Conservation (phyloP, 2,888 invertebrate species). For the Hypsopygia costalis region DNA sequence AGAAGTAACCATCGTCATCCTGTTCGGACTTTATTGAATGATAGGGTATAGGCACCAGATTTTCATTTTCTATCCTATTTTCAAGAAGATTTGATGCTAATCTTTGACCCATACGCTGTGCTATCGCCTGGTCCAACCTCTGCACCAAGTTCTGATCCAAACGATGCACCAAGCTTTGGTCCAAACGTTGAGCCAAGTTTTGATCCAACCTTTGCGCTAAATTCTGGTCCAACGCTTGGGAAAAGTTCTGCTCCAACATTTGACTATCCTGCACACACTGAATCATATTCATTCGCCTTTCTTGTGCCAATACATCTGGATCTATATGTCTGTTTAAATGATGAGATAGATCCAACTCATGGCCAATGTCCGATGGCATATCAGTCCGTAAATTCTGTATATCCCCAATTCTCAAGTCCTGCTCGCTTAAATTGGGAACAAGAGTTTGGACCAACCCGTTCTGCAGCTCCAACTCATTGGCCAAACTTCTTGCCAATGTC, state of each 20-base stretch:
- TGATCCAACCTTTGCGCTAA: conserved; percentile 26
- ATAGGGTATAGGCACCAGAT: conserved; percentile 55
- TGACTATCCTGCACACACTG: conserved; percentile 20
- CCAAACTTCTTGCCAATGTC: conserved; percentile 26
- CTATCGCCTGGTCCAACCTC: conserved; percentile 22
- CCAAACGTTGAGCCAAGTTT: conserved; percentile 24
- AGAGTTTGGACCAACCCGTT: conserved; percentile 38
- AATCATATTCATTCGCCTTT: conserved; percentile 30
- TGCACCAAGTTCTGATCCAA: conserved; percentile 35
- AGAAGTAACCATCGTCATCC: conserved; percentile 67
- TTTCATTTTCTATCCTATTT: conserved; percentile 37
- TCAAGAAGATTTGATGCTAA: conserved; percentile 29
- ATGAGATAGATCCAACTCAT: conserved; percentile 49
- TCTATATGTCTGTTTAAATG: conserved; percentile 49
- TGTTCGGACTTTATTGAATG: conserved; percentile 63
- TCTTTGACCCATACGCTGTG: conserved; percentile 14
- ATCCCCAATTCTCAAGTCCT: conserved; percentile 42
- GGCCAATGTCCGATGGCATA: conserved; percentile 42
- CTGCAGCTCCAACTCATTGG: conserved; percentile 46
- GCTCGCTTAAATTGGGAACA: conserved; percentile 48
- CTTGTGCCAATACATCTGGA: conserved; percentile 33
- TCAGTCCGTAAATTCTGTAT: conserved; percentile 34
- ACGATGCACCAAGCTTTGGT: conserved; percentile 26
- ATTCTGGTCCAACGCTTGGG: conserved; percentile 31
- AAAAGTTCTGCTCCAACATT: conserved; percentile 31